A percentile compares a stretch with the other conserved stretches of the same genome.
phyloP scores from a whole-genome alignment of 1,140 invertebrate species.

The Drosophila micromelanica region DNA sequence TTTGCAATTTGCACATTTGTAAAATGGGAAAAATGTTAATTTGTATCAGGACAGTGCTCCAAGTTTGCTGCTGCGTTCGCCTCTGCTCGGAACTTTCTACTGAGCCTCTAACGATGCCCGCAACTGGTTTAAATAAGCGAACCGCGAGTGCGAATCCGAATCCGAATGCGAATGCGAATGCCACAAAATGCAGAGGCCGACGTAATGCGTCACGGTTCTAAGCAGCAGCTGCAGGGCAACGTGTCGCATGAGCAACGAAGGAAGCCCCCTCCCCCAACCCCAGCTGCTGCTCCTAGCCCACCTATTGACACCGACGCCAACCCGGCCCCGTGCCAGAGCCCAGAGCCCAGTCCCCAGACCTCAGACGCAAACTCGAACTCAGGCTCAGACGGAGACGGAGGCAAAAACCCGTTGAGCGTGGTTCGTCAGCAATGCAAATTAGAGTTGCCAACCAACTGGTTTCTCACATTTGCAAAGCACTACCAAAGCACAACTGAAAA shows the following conservation, averaged over 20 bases:
- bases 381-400: constrained; percentile 21
- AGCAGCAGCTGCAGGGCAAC: constrained; percentile 30
- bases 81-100: constrained; percentile 68
- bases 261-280: constrained; percentile 32
- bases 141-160: constrained; percentile 12
- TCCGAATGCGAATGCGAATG: constrained; percentile 22
- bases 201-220: constrained; percentile 46
- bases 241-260: constrained; percentile 45
- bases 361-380: no score
- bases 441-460: constrained; percentile 74
- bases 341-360: not conserved
- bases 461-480: constrained; percentile 54
- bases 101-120: constrained; percentile 49
- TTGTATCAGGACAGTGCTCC: constrained; percentile 8
- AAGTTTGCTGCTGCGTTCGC: constrained; percentile 43
- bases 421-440: constrained; percentile 70
- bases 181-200: constrained; percentile 32
- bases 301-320: not conserved
- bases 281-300: no score
- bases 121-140: constrained; percentile 69
- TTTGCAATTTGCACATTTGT: constrained; percentile 72
- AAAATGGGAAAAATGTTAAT: constrained; percentile 32
- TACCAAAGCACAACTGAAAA: not conserved
- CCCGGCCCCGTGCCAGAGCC: constrained; percentile 21
- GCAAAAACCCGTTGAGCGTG: constrained; percentile 45